Evolutionary conservation across 1,140 invertebrate species (phyloP).

Genomic region (Dendrolimus punctatus): DNA sequence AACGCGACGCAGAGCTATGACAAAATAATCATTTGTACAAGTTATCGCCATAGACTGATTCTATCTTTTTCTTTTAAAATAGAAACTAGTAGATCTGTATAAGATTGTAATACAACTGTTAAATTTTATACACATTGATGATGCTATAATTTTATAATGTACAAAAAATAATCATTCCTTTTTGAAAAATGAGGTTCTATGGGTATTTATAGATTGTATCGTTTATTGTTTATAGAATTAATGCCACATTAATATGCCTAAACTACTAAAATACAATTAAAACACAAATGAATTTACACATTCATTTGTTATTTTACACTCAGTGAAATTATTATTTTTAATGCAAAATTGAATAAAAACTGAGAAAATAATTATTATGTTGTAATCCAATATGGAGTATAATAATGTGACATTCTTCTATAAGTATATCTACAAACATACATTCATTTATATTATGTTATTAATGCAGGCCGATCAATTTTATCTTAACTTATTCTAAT

Average conservation of each 20-base stretch:
- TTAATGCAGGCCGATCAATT: conserved; percentile 17
- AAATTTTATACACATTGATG: not conserved
- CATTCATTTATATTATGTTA: conserved; percentile 6
- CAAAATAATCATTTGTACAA: too few species aligned
- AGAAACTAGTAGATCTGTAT: too few species aligned
- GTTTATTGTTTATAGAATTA: not conserved
- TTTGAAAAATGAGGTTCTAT: conserved; percentile 21
- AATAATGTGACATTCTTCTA: not conserved
- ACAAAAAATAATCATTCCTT: conserved; percentile 38
- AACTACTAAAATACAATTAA: too few species aligned
- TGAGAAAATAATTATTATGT: too few species aligned
- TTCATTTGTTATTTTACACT: too few species aligned
- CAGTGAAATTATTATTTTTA: too few species aligned
- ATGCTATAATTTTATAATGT: conserved; percentile 23
- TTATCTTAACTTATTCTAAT: conserved; percentile 57
- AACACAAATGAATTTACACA: too few species aligned
- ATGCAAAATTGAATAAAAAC: too few species aligned
- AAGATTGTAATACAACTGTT: too few species aligned
- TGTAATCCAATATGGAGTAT: not conserved
- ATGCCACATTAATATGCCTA: not conserved
- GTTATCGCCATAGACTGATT: too few species aligned
- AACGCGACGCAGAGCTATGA: too few species aligned
- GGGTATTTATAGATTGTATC: conserved; percentile 17
- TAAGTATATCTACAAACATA: conserved; percentile 14
- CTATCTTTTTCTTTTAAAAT: too few species aligned